These are phyloP conservation scores for Chaetorhynchus papuensis DNA, from an alignment of 2,113 vertebrate species.

Conservation along the genomic window DNA sequence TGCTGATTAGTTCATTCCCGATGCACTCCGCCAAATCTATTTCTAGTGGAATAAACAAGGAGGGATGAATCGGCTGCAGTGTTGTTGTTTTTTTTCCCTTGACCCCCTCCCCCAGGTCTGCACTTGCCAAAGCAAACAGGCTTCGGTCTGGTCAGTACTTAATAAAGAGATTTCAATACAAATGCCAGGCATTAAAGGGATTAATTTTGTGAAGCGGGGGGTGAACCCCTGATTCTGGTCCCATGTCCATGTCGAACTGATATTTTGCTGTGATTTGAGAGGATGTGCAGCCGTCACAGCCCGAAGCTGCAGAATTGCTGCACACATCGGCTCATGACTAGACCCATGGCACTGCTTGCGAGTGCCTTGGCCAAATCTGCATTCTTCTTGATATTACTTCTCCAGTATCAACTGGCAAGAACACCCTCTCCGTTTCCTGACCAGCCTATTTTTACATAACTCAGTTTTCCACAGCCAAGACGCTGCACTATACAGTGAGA, in stretches of 20 bases:
- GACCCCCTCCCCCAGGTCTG: neutral
- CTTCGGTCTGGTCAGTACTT: neutral
- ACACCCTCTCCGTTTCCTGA: conserved; percentile 11
- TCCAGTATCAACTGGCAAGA: conserved; percentile 36
- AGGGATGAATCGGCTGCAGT: conserved; percentile 20
- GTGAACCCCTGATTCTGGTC: neutral
- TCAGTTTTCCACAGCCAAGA: neutral
- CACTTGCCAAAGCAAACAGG: conserved; percentile 34
- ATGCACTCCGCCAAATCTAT: conserved; percentile 50
- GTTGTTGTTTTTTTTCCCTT: neutral
- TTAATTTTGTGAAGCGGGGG: neutral
- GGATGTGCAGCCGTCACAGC: neutral
- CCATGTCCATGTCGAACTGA: rapidly evolving
- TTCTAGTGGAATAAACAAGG: conserved; percentile 62
- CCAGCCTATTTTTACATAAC: conserved; percentile 8
- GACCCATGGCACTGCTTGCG: neutral
- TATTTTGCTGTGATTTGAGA: neutral
- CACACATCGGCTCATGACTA: neutral
- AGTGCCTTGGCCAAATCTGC: conserved; percentile 23
- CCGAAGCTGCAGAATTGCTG: neutral
- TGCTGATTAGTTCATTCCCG: conserved; percentile 58
- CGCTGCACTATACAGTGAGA: neutral
- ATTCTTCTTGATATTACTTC: conserved; percentile 43
- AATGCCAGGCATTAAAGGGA: neutral
- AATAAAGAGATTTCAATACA: neutral